Conservation (phyloP, 2,888 invertebrate genomes). For the Diarsia mendica region DNA sequence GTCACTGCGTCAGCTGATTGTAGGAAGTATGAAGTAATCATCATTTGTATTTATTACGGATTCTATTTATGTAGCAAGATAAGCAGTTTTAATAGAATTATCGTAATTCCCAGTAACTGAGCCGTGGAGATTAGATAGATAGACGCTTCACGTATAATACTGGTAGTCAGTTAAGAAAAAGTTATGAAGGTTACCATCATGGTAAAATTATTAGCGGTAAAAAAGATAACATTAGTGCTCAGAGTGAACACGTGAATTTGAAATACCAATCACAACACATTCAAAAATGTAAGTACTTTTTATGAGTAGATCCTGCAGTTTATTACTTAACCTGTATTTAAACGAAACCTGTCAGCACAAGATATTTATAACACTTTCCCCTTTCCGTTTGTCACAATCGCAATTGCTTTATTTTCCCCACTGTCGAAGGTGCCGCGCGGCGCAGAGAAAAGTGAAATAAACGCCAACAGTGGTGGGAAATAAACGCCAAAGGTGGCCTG, state of each 20-base stretch:
- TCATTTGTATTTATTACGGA: constrained; percentile 17
- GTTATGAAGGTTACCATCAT: background rate
- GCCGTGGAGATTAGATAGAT: background rate
- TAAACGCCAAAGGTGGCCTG: background rate
- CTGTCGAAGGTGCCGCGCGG: no score
- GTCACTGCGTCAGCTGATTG: constrained; percentile 37
- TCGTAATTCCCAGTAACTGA: background rate
- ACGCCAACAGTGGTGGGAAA: background rate
- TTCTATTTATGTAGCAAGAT: constrained; percentile 21
- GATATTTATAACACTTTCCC: background rate
- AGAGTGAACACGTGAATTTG: background rate
- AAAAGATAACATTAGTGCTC: background rate
- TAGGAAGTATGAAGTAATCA: constrained; percentile 10
- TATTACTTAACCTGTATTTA: background rate
- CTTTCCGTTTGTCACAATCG: background rate
- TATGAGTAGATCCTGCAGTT: background rate
- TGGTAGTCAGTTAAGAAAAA: background rate
- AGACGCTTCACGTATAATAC: background rate
- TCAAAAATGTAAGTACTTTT: background rate
- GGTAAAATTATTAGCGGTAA: background rate
- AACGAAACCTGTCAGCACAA: background rate
- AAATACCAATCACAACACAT: background rate
- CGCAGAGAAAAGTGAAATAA: no score
- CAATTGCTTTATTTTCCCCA: no score
- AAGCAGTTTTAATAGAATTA: background rate